Percentiles rank a stretch among this genome's conserved stretches.
Evolutionary conservation across 2,888 invertebrate genomes (phyloP).

Genomic region (Dexiosoma caninum): DNA sequence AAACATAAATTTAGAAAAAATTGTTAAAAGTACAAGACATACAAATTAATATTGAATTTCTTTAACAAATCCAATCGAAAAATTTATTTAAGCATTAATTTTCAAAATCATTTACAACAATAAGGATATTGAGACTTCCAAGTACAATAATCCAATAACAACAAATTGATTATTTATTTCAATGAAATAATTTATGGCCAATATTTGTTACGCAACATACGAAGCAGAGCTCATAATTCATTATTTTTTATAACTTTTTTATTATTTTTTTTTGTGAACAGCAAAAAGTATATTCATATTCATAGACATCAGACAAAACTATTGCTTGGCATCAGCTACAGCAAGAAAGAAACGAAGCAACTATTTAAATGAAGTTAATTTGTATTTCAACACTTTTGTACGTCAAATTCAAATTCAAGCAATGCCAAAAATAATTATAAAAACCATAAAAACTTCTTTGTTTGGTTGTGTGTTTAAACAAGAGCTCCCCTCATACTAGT

Average conservation of each 20-base stretch:
- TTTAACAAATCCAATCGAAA: constrained; percentile 4
- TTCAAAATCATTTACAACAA: neutral
- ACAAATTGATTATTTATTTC: neutral
- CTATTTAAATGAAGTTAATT: neutral
- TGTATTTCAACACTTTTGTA: neutral
- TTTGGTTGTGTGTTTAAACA: neutral
- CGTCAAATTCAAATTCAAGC: constrained; percentile 22
- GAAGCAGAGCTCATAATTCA: neutral
- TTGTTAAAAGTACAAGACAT: too few relatives aligned
- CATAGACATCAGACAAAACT: too few relatives aligned
- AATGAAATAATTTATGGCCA: neutral
- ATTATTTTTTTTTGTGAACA: neutral
- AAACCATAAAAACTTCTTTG: neutral
- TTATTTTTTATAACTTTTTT: neutral
- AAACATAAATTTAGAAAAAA: neutral
- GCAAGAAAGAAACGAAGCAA: neutral
- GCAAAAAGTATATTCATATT: too few relatives aligned
- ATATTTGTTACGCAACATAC: neutral
- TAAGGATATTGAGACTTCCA: neutral
- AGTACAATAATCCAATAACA: neutral
- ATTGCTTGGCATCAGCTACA: neutral
- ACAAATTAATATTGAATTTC: too few relatives aligned
- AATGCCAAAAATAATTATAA: constrained; percentile 40
- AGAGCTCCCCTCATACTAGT: too few relatives aligned
- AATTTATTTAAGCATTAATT: neutral